phyloP scores from a whole-genome alignment of 2,113 vertebrate genomes.

The Notarius quadriscutis region DNA sequence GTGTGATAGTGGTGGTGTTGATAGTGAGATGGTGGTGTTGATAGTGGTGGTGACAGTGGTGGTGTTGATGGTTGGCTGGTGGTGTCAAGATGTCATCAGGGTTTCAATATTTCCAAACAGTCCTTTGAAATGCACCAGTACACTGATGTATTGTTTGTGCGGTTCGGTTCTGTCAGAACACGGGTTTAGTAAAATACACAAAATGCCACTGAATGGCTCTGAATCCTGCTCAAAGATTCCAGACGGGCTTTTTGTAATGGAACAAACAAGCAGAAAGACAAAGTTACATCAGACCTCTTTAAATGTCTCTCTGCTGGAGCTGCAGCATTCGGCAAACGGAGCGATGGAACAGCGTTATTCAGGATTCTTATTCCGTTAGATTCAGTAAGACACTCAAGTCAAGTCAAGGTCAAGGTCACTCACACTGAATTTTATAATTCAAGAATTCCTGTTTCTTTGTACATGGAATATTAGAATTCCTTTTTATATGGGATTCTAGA shows the following conservation, averaged over 20 bases:
- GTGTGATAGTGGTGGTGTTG: background rate
- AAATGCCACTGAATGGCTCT: background rate
- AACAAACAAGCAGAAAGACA: background rate
- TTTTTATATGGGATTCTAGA: background rate
- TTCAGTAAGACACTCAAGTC: background rate
- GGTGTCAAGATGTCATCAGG: conserved; percentile 57
- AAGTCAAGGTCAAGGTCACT: background rate
- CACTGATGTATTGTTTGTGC: conserved; percentile 47
- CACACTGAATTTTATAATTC: background rate
- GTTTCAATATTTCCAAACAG: conserved; percentile 63
- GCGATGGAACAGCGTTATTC: background rate
- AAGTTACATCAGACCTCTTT: conserved; percentile 14
- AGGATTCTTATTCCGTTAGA: background rate
- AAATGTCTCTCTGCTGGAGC: background rate
- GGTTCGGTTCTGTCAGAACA: conserved; percentile 34
- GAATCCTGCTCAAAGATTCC: conserved; percentile 18
- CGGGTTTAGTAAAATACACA: conserved; percentile 38
- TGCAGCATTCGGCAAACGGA: background rate
- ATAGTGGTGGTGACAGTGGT: background rate
- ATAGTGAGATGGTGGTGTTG: background rate
- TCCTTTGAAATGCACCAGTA: conserved; percentile 50
- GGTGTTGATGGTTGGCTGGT: too few relatives aligned
- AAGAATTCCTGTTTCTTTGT: background rate
- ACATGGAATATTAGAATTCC: background rate
- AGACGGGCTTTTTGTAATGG: conserved; percentile 19